Conservation (phyloP, 1,140 invertebrate genomes). For the Drosophila quadrilineata region DNA sequence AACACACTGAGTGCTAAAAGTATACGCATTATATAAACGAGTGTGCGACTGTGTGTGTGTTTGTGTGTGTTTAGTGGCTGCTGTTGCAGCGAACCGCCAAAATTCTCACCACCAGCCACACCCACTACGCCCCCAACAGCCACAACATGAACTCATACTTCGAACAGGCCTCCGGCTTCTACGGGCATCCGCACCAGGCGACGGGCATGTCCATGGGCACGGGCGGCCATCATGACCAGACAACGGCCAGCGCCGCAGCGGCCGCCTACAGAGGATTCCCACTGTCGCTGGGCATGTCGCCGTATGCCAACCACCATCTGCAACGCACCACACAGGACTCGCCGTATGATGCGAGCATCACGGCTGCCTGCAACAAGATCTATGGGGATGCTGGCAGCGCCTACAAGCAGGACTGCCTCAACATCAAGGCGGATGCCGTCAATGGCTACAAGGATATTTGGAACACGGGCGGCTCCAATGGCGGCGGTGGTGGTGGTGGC, state of each 20-base stretch:
- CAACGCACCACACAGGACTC: slow-evolving; percentile 92
- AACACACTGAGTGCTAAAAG: neutral
- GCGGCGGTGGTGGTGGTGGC: slow-evolving; percentile 54
- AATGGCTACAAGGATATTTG: slow-evolving; percentile 84
- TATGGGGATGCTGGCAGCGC: slow-evolving; percentile 77
- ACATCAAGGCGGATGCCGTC: slow-evolving; percentile 83
- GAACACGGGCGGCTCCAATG: slow-evolving; percentile 85
- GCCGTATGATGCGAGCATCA: slow-evolving; percentile 93
- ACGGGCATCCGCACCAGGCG: slow-evolving; percentile 92
- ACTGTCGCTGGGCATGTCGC: slow-evolving; percentile 91
- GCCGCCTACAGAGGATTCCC: slow-evolving; percentile 91
- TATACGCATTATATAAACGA: slow-evolving; percentile 28
- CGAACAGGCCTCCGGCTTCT: slow-evolving; percentile 94
- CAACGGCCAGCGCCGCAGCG: slow-evolving; percentile 84
- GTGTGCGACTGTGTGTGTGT: slow-evolving; percentile 28
- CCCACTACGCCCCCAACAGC: slow-evolving; percentile 64
- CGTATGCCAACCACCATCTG: slow-evolving; percentile 92
- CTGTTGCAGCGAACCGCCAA: slow-evolving; percentile 68
- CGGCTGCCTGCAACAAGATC: slow-evolving; percentile 89
- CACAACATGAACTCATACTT: slow-evolving; percentile 95
- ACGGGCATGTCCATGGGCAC: slow-evolving; percentile 83
- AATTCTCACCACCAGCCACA: slow-evolving; percentile 80
- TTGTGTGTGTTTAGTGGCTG: slow-evolving; percentile 29
- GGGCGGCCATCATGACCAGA: slow-evolving; percentile 86
- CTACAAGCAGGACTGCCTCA: slow-evolving; percentile 82